Base-by-base conservation (phyloP, 2,797 vertebrate genomes). In the Silurus aristotelis region DNA sequence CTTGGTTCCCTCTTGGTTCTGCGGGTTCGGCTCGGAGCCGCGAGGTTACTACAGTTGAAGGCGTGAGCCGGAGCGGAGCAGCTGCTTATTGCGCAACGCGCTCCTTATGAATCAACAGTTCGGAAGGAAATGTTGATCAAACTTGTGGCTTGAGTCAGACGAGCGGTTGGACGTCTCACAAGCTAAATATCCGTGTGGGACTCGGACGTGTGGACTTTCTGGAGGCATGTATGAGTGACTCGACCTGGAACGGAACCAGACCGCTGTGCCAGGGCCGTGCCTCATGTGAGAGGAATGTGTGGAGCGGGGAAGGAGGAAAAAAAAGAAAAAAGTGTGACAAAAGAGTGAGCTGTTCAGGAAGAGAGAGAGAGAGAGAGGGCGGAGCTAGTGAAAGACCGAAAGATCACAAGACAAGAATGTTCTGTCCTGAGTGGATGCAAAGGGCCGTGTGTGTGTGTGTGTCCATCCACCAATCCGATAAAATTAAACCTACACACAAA, bases 281-380 rank as follows among this genome's bases (percentile, higher is more conserved):
- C 75, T 90, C 90, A 90, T 85, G 66, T 31, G 27, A 76, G 72
- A 90, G 83, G 86, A 89, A 90, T 88, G 84, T 82, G 82, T 22
- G 15, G 63, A 64, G 80, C 63, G 66, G 84, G 84, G 56, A 61
- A 17, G 61, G 56, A 38, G 25, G 22, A 27, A 60, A 31, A 82
- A 68, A 83, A 6, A 83, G 15, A 10, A 10, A 56, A 6, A 48
- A 4, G 14, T 52, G 80, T 38, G 66, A 55, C n/a, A 67, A 67
- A 6, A 58, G 25, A 15, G 25, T 22, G 61, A 31, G 64, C 14
- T 27, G 48, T 15, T 67, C 17, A 58, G 12, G 20, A 5, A 25
- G 64, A 31, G 46, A 60, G 31, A 72, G 55, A 14, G 3, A 0
- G 19, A 20, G 19, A 5, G 25, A 31, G 13, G 79, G 12, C 38